These are phyloP conservation scores for silkworm (Bombyx mori) DNA, from an alignment of 1,140 invertebrate species.

Conservation along the genomic window DNA sequence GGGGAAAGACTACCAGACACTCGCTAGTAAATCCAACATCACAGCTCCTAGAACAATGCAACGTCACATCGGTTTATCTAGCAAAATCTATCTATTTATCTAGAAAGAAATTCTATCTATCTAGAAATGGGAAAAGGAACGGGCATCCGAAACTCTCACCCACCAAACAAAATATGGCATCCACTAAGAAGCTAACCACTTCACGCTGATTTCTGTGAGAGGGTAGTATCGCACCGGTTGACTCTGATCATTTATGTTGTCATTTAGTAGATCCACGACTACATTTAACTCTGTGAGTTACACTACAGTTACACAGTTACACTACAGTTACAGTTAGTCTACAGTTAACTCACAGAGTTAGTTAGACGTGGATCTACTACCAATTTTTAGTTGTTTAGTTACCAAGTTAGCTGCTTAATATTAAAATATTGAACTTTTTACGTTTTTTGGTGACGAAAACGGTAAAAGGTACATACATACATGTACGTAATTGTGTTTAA, in stretches of 20 bases:
- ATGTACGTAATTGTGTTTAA: not conserved
- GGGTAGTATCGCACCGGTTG: not conserved
- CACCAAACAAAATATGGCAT: not conserved
- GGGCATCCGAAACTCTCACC: not conserved
- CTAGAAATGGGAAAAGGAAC: not conserved
- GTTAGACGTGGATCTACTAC: not conserved
- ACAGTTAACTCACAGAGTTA: too few relatives aligned
- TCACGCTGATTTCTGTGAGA: not conserved
- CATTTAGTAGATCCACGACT: too few relatives aligned
- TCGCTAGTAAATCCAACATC: not conserved
- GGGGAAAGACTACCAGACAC: not conserved
- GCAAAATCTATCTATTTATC: too few relatives aligned
- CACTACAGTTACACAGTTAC: too few relatives aligned
- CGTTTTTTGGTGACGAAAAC: not conserved
- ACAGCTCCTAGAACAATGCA: not conserved
- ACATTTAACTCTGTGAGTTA: too few relatives aligned
- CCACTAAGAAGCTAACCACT: conserved; percentile 1
- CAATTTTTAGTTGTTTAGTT: not conserved
- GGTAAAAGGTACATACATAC: too few relatives aligned
- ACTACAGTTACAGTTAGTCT: too few relatives aligned
- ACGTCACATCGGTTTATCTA: too few relatives aligned
- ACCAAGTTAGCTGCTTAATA: not conserved
- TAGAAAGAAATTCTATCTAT: too few relatives aligned
- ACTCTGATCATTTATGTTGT: not conserved
- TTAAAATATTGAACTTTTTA: not conserved